Conservation (phyloP, 2,797 vertebrate species). For the Myotis daubentonii region DNA sequence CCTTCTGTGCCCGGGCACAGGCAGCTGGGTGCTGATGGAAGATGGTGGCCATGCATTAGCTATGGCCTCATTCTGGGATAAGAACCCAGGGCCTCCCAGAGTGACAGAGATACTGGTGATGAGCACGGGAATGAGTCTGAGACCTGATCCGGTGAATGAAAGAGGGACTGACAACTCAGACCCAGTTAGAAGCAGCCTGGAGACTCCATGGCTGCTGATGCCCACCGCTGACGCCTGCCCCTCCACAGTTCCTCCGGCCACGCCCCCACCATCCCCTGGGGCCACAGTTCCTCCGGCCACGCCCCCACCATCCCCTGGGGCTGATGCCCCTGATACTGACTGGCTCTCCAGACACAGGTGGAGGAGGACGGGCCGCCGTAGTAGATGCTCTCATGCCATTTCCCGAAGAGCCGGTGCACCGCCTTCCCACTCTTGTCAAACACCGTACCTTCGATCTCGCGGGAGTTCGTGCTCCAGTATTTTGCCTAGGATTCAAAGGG, state of each 20-base stretch:
- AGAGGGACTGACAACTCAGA: fast-evolving
- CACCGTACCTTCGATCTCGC: slow-evolving; percentile 94
- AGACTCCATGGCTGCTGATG: fast-evolving
- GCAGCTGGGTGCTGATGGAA: background rate
- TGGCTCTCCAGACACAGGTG: slow-evolving; percentile 95
- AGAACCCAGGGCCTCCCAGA: background rate
- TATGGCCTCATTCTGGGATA: background rate
- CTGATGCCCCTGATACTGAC: slow-evolving; percentile 84
- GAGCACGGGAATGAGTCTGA: background rate
- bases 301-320: fast-evolving
- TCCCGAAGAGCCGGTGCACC: slow-evolving; percentile 93
- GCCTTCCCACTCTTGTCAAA: slow-evolving; percentile 92
- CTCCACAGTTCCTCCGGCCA: fast-evolving
- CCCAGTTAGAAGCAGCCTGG: background rate
- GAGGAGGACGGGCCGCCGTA: slow-evolving; percentile 92
- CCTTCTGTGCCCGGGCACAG: background rate
- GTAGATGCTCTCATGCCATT: slow-evolving; percentile 96
- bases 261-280: fast-evolving
- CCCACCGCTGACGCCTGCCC: fast-evolving
- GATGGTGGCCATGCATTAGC: background rate
- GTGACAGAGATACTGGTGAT: background rate
- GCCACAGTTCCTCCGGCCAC: fast-evolving
- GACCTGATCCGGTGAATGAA: background rate
- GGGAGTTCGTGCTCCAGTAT: slow-evolving; percentile 96
- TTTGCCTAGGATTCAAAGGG: slow-evolving; percentile 89